These are phyloP conservation scores for Pseudomyrmex dendroicus DNA, from an alignment of 1,140 invertebrate species.

Conservation along the genomic window DNA sequence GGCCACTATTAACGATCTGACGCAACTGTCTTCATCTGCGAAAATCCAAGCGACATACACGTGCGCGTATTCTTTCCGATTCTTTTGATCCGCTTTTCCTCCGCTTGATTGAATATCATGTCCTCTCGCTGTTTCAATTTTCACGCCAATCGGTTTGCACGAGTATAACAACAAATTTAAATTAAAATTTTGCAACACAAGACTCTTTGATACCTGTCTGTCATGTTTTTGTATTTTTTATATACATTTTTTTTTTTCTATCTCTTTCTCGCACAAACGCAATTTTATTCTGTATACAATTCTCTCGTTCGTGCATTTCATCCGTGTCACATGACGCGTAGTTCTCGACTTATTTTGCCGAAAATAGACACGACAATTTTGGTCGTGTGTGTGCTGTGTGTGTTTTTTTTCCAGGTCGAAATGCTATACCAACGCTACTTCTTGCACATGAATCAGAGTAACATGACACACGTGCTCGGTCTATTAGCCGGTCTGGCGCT, in stretches of 20 bases:
- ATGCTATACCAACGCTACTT: constrained; percentile 97
- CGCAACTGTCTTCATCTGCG: too few species aligned
- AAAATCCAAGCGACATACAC: too few species aligned
- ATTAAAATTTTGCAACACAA: background rate
- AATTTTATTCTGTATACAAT: background rate
- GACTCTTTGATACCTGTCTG: background rate
- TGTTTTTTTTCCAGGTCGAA: constrained; percentile 89
- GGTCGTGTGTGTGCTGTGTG: background rate
- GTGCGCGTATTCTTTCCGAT: too few species aligned
- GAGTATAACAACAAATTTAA: background rate
- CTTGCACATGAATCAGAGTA: constrained; percentile 95
- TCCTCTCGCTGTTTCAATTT: too few species aligned
- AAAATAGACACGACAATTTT: constrained; percentile 10
- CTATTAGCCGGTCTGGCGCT: constrained; percentile 90
- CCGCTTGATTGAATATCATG: too few species aligned
- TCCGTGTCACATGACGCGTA: background rate
- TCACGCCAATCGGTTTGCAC: too few species aligned
- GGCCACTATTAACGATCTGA: too few species aligned
- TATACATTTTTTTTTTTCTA: background rate
- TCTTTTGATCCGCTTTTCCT: too few species aligned
- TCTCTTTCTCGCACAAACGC: background rate
- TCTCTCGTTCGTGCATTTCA: background rate
- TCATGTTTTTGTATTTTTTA: background rate
- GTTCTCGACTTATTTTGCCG: background rate
- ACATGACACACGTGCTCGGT: constrained; percentile 93